Percentiles rank a stretch among this genome's conserved stretches.
Evolutionary conservation across 2,888 invertebrate genomes (phyloP).

Genomic region (Noctuana brunneofusca): DNA sequence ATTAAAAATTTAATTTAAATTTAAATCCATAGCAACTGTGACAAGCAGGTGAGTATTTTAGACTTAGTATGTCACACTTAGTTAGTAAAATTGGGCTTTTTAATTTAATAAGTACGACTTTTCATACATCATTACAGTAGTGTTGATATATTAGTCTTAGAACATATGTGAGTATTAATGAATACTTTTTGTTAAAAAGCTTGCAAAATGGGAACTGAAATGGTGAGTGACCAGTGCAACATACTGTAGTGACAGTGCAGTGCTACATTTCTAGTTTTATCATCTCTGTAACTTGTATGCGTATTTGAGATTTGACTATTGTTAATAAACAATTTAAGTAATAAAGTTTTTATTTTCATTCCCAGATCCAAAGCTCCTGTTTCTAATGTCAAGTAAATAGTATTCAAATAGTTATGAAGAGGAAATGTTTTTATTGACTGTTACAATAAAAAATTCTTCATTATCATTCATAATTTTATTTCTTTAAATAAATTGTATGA

Average conservation of each 20-base stretch:
- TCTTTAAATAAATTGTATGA: neutral
- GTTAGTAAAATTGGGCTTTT: neutral
- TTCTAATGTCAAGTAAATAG: conserved; percentile 49
- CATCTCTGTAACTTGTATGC: conserved; percentile 29
- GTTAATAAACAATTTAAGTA: conserved; percentile 67
- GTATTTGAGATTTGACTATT: conserved; percentile 48
- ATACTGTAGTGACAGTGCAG: conserved; percentile 60
- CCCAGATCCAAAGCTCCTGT: conserved; percentile 75
- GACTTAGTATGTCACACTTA: neutral
- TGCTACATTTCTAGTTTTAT: conserved; percentile 60
- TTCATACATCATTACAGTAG: neutral
- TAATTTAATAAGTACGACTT: neutral
- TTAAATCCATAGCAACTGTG: conserved; percentile 26
- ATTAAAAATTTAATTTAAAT: conserved; percentile 22
- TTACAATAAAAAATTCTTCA: conserved; percentile 1
- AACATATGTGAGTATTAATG: conserved; percentile 39
- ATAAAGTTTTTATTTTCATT: conserved; percentile 59
- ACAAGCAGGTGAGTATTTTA: conserved; percentile 42
- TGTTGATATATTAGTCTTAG: neutral
- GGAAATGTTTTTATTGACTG: neutral
- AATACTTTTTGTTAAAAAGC: conserved; percentile 74
- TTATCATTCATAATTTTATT: conserved; percentile 6
- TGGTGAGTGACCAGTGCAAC: conserved; percentile 66
- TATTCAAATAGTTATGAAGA: neutral
- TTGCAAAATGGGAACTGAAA: conserved; percentile 75